These are phyloP conservation scores for Agapornis roseicollis DNA, from an alignment of 2,113 vertebrate species.

Conservation along the genomic window DNA sequence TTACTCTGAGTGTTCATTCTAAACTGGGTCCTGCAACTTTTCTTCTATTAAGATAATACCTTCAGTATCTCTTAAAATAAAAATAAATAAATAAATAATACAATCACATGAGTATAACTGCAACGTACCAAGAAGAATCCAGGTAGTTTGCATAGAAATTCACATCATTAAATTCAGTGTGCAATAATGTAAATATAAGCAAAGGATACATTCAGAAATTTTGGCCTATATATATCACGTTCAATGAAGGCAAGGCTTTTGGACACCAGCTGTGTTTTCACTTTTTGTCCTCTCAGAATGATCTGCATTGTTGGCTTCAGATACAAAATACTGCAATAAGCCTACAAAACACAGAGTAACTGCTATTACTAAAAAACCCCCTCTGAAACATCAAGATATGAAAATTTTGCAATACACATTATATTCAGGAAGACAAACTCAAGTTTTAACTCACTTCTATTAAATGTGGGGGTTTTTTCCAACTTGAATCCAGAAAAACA, in stretches of 20 bases:
- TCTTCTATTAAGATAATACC: not conserved
- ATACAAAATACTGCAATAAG: slow-evolving; percentile 96
- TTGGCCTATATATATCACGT: slow-evolving; percentile 87
- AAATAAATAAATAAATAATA: not conserved
- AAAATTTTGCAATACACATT: not conserved
- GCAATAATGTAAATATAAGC: not conserved
- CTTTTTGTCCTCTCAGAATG: slow-evolving; percentile 88
- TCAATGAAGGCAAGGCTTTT: slow-evolving; percentile 88
- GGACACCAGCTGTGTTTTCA: slow-evolving; percentile 90
- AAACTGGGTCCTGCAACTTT: not conserved
- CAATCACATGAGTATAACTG: not conserved
- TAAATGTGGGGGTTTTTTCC: fast-evolving
- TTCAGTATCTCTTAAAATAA: not conserved
- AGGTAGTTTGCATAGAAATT: not conserved
- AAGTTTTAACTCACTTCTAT: not conserved
- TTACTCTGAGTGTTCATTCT: not conserved
- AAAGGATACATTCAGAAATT: slow-evolving; percentile 88
- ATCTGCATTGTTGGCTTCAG: slow-evolving; percentile 96
- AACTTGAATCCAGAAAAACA: not conserved
- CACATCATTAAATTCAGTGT: not conserved
- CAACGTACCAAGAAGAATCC: not conserved
- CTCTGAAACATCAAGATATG: not conserved
- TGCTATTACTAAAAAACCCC: not conserved
- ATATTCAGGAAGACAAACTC: not conserved
- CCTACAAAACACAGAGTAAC: slow-evolving; percentile 72